phyloP scores from a whole-genome alignment of 2,797 vertebrate genomes.

The Acipenser transmontanus region DNA sequence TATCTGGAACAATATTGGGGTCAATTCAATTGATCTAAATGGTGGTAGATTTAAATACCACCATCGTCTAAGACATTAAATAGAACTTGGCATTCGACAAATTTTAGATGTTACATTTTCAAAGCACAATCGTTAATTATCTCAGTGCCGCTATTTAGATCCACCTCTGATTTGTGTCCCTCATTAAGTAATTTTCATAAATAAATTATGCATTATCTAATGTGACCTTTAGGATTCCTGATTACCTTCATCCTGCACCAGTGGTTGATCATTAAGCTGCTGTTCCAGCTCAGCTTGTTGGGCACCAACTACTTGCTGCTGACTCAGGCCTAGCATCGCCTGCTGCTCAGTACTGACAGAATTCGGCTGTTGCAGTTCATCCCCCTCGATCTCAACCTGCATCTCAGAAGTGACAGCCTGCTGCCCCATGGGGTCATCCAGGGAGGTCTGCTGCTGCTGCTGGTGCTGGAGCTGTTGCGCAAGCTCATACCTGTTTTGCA shows the following conservation, averaged over 20 bases:
- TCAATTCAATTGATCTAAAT: no score
- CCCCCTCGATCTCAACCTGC: constrained; percentile 76
- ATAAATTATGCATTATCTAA: no score
- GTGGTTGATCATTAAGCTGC: constrained; percentile 64
- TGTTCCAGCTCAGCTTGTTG: constrained; percentile 72
- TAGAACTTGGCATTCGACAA: no score
- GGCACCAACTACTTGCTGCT: constrained; percentile 69
- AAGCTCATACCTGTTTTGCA: constrained; percentile 76
- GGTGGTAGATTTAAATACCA: no score
- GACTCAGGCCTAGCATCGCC: constrained; percentile 75
- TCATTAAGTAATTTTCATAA: no score
- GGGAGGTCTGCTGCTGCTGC: constrained; percentile 48
- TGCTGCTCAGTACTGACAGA: constrained; percentile 61
- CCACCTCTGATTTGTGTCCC: no score
- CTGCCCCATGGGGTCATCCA: constrained; percentile 68
- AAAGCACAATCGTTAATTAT: no score
- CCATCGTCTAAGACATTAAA: no score
- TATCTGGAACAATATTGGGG: no score
- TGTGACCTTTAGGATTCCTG: no score
- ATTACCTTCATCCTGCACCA: constrained; percentile 79
- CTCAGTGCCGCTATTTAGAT: no score
- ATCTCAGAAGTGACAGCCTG: constrained; percentile 67
- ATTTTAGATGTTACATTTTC: no score
- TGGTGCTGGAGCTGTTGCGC: constrained; percentile 85
- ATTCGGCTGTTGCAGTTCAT: constrained; percentile 59